Base-by-base conservation (phyloP, 2,113 vertebrate genomes). In the Cebus imitator region DNA sequence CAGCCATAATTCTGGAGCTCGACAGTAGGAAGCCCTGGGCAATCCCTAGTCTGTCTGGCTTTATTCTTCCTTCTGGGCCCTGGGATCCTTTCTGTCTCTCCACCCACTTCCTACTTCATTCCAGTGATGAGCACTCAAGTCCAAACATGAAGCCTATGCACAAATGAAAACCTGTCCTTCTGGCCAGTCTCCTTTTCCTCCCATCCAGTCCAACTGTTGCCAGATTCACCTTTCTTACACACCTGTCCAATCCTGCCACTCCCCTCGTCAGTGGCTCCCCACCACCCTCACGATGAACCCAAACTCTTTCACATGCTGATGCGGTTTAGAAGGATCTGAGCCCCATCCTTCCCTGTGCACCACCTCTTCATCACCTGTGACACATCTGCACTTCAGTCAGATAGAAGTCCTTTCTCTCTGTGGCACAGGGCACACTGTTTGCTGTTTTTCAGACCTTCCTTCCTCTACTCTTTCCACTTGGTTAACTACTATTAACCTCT, bases 301-400 rank as follows among this genome's bases (percentile, higher is more conserved):
- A 48, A 68, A 64, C 18, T 50, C 78, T 20, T 87, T 23, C 10
- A 1, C 9, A 6, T 25, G 45, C 55, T 72, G 35, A 40, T 32
- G 37, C 32, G 18, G 30, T 43, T 30, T 57, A 5, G 7, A 3
- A n/a, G 20, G 4, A 43, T 18, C 58, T 20, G 30, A 84, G 57
- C 23, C 30, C 25, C 45, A 5, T 20, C 8, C 8, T 6, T 18
- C 58, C 73, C 40, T 21, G 37, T 48, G 5, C 9, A 57, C 18
- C 6, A 16, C 35, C 4, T 61, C 18, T 5, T 20, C 21, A n/a
- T 2, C 43, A 27, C 13, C 76, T 3, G 18, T 1, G 32, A 8
- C 12, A 32, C 35, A 43, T 23, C 50, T 48, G n/a, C 17, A 43
- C 5, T 57, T 50, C 25, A 10, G 37, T 40, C 64, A 68, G 48